Conservation (phyloP, 2,888 invertebrate genomes). For the Ophion costatus region DNA sequence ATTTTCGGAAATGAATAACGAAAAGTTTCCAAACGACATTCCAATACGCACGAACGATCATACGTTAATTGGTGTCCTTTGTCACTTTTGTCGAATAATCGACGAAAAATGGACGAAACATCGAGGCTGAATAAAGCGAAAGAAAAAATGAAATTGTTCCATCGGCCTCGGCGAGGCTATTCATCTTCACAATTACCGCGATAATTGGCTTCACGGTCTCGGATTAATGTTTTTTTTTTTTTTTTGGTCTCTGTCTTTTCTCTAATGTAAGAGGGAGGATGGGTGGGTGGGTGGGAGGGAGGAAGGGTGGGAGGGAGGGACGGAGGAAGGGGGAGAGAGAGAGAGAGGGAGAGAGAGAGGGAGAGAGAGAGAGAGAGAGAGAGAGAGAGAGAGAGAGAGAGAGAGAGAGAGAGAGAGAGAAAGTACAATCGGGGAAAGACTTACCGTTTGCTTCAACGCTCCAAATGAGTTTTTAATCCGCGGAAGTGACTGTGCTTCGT, state of each 20-base stretch:
- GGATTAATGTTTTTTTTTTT: background rate
- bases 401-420: background rate
- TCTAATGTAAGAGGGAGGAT: conserved; percentile 9
- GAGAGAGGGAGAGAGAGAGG: no score
- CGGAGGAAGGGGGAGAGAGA: no score
- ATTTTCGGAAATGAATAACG: no score
- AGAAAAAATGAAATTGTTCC: conserved; percentile 42
- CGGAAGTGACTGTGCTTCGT: conserved; percentile 58
- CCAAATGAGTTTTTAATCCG: conserved; percentile 66
- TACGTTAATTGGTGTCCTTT: background rate
- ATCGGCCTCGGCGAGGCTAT: conserved; percentile 30
- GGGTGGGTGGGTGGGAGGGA: no score
- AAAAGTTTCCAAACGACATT: no score
- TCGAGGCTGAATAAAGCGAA: background rate
- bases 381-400: background rate
- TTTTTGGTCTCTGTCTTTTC: conserved; percentile 25
- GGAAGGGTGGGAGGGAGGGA: no score
- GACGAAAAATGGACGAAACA: conserved; percentile 16
- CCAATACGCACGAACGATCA: no score
- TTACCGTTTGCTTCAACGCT: conserved; percentile 20
- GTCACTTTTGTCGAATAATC: background rate
- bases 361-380: no score
- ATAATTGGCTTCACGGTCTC: conserved; percentile 50
- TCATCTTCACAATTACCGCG: conserved; percentile 36
- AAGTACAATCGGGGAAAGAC: conserved; percentile 14